Evolutionary conservation across 23 tunicate species (phyloP), one percentile per base, ranked within the genome.

Genomic region (Styela clava): DNA sequence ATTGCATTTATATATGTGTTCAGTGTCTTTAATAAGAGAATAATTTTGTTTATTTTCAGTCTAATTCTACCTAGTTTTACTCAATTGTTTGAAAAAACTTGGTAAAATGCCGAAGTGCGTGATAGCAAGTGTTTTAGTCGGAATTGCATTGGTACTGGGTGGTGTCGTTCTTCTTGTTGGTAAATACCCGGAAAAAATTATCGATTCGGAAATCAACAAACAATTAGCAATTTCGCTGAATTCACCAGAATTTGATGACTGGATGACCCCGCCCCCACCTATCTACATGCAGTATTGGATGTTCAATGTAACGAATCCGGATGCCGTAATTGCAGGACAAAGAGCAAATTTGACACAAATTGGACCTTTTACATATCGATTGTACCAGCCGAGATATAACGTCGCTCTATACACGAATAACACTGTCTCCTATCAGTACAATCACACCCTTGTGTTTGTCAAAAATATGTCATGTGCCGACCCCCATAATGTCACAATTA

Each of bases 261-360:
- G 98, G 98, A 81, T 93, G 88, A 72, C 71, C 74, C 93, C 93
- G 0, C 83, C 86, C 36, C 98, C 98, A 3, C 98, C 98, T 18
- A 87, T 93, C 16, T 93, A 93, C 73, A 93, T 93, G 98, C 88
- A 93, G 74, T 93, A 93, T 69, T 93, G 92, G 94, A 33, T 93
- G 61, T 93, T 86, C 51, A 87, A 93, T 63, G 85, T 93, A 18
- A 87, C 89, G 22, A 93, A 93, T 52, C 89, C 98, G 21, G 82
- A 79, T 18, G 79, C 84, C 16, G 73, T 88, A 2, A 31, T 68
- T 16, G 35, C 74, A 34, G 98, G 98, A n/a, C 80, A 36, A 35
- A 93, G 87, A 68, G 94, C 98, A 1, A 81, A 24, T 12, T 79
- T 93, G 24, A 61, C 85, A 29, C 79, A 93, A 68, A 77, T 87